Percentiles rank a stretch among this genome's conserved stretches.
Evolutionary conservation across 2,888 invertebrate genomes (phyloP).

Genomic region (Drosophila falleni): DNA sequence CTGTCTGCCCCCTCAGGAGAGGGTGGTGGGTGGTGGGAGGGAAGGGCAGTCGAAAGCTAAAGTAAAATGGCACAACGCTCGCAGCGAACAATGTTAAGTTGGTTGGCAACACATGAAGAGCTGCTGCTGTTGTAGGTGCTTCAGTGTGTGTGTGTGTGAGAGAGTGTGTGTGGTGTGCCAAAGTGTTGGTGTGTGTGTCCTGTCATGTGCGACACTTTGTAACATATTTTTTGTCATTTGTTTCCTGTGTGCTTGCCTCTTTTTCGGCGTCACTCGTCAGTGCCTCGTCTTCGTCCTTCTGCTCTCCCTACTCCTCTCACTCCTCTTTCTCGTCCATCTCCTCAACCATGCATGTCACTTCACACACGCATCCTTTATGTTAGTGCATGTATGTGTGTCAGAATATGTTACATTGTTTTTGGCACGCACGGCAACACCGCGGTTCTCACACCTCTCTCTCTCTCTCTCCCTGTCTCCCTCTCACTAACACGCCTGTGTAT

Average conservation of each 20-base stretch:
- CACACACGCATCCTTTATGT: slow-evolving; percentile 20
- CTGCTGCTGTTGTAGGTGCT: slow-evolving; percentile 40
- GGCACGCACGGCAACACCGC: slow-evolving; percentile 61
- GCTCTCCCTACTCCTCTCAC: background rate
- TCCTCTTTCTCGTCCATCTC: background rate
- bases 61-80: slow-evolving; percentile 71
- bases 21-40: background rate
- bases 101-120: slow-evolving; percentile 57
- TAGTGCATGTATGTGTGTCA: slow-evolving; percentile 31
- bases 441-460: slow-evolving; percentile 36
- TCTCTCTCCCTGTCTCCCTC: background rate
- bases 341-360: slow-evolving; percentile 32
- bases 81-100: slow-evolving; percentile 66
- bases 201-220: slow-evolving; percentile 79
- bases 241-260: slow-evolving; percentile 66
- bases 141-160: slow-evolving; percentile 13
- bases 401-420: slow-evolving; percentile 69
- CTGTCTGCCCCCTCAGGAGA: slow-evolving; percentile 6
- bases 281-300: slow-evolving; percentile 19
- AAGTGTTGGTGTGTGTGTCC: slow-evolving; percentile 21
- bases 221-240: slow-evolving; percentile 80
- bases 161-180: slow-evolving; percentile 11
- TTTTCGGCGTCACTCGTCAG: slow-evolving; percentile 74
- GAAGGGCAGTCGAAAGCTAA: slow-evolving; percentile 36
- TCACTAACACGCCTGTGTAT: slow-evolving; percentile 48